Conservation (phyloP, 2,888 invertebrate species). For the Amblyteles armatorius region DNA sequence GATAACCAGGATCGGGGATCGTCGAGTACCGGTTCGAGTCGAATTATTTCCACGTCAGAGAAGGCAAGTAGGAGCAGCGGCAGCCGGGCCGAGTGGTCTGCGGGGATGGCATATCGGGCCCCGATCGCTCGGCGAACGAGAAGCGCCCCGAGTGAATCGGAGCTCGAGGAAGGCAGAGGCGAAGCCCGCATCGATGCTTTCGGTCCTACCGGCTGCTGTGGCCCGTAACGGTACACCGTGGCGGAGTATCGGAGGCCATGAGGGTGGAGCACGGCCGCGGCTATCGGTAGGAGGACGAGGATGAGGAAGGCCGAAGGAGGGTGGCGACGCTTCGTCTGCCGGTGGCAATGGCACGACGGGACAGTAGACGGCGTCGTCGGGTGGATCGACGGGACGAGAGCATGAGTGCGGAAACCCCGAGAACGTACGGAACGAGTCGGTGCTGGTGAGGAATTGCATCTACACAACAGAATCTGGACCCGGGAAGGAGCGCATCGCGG, state of each 20-base stretch:
- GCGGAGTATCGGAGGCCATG: conserved; percentile 37
- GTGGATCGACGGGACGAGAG: not conserved
- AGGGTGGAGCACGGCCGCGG: conserved; percentile 6
- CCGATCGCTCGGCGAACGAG: conserved; percentile 79
- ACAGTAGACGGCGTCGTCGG: conserved; percentile 17
- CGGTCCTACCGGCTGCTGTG: conserved; percentile 63
- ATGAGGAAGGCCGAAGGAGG: conserved; percentile 66
- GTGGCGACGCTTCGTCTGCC: conserved; percentile 25
- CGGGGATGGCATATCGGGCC: conserved; percentile 51
- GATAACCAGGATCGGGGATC: conserved; percentile 57
- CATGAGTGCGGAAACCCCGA: not conserved
- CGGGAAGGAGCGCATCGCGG: not conserved
- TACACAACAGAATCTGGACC: not conserved
- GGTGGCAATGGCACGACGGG: conserved; percentile 64
- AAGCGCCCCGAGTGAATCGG: conserved; percentile 72
- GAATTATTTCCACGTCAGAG: conserved; percentile 70
- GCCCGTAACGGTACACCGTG: conserved; percentile 46
- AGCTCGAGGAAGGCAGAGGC: conserved; percentile 71
- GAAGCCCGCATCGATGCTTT: conserved; percentile 78
- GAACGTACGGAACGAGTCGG: conserved; percentile 21
- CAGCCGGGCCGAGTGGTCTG: conserved; percentile 63
- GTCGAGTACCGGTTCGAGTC: conserved; percentile 60
- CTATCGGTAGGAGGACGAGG: conserved; percentile 31
- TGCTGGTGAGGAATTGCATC: conserved; percentile 10
- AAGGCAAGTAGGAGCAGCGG: conserved; percentile 64